Evolutionary conservation across 2,113 vertebrate species (phyloP), one percentile per base, ranked within the genome.

Genomic region (Melanostigma gelatinosum): DNA sequence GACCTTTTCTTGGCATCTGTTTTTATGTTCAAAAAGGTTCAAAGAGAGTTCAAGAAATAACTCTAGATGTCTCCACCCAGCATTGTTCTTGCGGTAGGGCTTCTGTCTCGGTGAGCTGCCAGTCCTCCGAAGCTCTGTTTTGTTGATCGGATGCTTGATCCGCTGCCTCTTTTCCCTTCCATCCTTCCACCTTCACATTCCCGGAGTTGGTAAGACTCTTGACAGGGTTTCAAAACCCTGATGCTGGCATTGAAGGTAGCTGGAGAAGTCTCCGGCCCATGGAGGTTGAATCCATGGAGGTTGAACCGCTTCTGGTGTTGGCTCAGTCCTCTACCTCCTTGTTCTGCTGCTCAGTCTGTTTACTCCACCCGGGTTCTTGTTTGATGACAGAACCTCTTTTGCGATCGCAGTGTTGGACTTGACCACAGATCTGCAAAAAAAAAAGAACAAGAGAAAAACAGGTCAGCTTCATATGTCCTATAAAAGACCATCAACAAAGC

Each of bases 391-490:
- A 20, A 66, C 15, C 27, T 7, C 34, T 15, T 83, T 79, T 32
- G 82, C 74, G 0, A 83, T 58, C 3, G 15, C 78, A 11, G 42
- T 65, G 68, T 95, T 95, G 71, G 84, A 73, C 71, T 72, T 83
- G 15, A 89, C 55, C 22, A 78, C 71, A 64, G 89, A 83, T 86
- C 95, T 95, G 76, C 3, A 40, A n/a, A 7, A 34, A 24, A 24
- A 24, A 22, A 16, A 22, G 61, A 64, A 42, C 4, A 73, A 34
- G 63, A 58, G 6, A 69, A 42, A 38, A 75, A 34, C 9, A 20
- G 60, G 48, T 88, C 16, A 88, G 24, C 58, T 22, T 70, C 29
- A 63, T 27, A 0, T 1, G 36, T 54, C 24, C 13, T 3, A 22
- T 8, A 36, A 54, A 66, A n/a, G 4, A 16, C 6, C n/a, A 50